Percentiles rank a stretch among this genome's conserved stretches.
Conservation (phyloP, 2,113 vertebrate species). For the Melierax canorus region DNA sequence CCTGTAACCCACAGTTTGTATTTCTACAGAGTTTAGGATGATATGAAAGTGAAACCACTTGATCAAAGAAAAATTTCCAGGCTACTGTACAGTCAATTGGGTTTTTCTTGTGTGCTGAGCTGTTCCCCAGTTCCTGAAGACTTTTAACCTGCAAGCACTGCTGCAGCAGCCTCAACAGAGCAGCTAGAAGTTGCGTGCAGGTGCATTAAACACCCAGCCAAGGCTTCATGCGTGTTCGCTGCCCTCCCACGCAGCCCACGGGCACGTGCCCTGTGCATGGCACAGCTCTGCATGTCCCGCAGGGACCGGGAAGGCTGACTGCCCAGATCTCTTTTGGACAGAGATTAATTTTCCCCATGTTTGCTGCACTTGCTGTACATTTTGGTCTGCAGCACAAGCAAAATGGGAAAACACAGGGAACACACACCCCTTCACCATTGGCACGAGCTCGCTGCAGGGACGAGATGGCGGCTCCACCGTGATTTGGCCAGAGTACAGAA, state of each 20-base stretch:
- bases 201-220: neutral
- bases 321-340: neutral
- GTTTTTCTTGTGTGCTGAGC: neutral
- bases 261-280: rapidly evolving
- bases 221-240: rapidly evolving
- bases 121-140: neutral
- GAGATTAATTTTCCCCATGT: neutral
- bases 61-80: slow-evolving; percentile 35
- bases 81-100: neutral
- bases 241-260: neutral
- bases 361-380: neutral
- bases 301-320: neutral
- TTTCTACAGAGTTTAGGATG: neutral
- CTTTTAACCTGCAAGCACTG: neutral
- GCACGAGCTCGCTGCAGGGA: neutral
- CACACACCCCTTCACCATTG: neutral
- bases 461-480: rapidly evolving
- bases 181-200: neutral
- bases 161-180: neutral
- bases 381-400: neutral
- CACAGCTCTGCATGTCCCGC: neutral
- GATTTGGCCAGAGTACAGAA: neutral
- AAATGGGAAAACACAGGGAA: neutral
- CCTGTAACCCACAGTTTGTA: neutral
- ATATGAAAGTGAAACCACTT: neutral